Percentiles rank a stretch among this genome's conserved stretches.
These are phyloP conservation scores for Lithobates sylvaticus DNA, from an alignment of 2,797 vertebrate species.

Conservation along the genomic window DNA sequence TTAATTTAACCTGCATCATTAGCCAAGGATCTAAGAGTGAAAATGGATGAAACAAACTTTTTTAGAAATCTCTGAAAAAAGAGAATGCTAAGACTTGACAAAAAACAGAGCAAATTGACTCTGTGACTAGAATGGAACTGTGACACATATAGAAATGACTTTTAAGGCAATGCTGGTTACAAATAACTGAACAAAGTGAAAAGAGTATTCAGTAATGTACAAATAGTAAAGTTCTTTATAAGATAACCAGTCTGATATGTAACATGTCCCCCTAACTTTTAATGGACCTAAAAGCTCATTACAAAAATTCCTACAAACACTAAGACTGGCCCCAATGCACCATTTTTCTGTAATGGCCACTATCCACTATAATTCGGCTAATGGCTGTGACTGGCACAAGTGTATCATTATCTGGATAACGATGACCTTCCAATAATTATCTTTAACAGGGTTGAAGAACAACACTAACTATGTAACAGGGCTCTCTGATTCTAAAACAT, in stretches of 20 bases:
- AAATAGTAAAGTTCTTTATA: slow-evolving; percentile 16
- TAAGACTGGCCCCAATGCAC: background rate
- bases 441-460: slow-evolving; percentile 1
- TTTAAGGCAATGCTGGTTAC: slow-evolving; percentile 5
- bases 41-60: background rate
- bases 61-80: slow-evolving; percentile 12
- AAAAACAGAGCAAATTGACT: slow-evolving; percentile 26
- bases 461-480: background rate
- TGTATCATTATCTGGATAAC: slow-evolving; percentile 29
- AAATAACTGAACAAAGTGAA: slow-evolving; percentile 26
- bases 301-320: slow-evolving; percentile 11
- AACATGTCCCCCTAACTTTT: slow-evolving; percentile 31
- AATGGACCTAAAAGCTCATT: slow-evolving; percentile 51
- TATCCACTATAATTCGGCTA: slow-evolving; percentile 38
- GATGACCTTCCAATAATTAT: slow-evolving; percentile 4
- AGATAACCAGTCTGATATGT: slow-evolving; percentile 20
- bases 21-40: background rate
- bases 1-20: background rate
- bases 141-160: background rate
- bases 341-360: slow-evolving; percentile 36
- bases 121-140: slow-evolving; percentile 28
- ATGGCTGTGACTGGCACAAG: slow-evolving; percentile 13
- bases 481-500: background rate
- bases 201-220: slow-evolving; percentile 11
- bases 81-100: background rate